Evolutionary conservation across 2,888 invertebrate species (phyloP).

Genomic region (Oxyteleia sp.): DNA sequence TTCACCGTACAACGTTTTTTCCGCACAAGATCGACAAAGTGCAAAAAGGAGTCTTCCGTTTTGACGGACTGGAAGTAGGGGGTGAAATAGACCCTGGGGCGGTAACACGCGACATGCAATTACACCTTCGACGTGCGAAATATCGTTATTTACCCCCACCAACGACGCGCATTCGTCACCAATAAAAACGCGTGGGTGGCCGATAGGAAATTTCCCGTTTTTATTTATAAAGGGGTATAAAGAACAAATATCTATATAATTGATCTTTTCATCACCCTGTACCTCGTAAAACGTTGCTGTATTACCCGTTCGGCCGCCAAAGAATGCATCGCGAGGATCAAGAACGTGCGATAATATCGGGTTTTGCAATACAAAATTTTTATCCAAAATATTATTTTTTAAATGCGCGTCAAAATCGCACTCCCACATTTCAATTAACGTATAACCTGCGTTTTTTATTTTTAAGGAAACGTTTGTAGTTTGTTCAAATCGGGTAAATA

Average conservation of each 20-base stretch:
- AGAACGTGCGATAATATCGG: neutral
- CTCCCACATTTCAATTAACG: conserved; percentile 32
- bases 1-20: too few relatives aligned
- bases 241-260: conserved; percentile 6
- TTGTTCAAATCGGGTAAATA: neutral
- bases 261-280: conserved; percentile 21
- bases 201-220: conserved; percentile 61
- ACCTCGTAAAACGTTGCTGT: conserved; percentile 5
- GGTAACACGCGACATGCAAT: conserved; percentile 76
- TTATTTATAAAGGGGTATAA: conserved; percentile 76
- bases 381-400: neutral
- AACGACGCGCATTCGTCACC: neutral
- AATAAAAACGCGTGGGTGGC: neutral
- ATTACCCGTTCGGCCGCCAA: conserved; percentile 22
- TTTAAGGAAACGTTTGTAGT: neutral
- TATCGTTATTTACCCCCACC: too few relatives aligned
- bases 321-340: neutral
- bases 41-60: too few relatives aligned
- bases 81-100: conserved; percentile 64
- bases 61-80: too few relatives aligned
- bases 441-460: conserved; percentile 24
- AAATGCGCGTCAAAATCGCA: conserved; percentile 21
- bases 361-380: neutral
- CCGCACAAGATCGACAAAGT: too few relatives aligned
- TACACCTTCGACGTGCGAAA: too few relatives aligned